These are phyloP conservation scores for Aptenodytes patagonicus DNA, from an alignment of 2,113 vertebrate genomes.

Conservation along the genomic window DNA sequence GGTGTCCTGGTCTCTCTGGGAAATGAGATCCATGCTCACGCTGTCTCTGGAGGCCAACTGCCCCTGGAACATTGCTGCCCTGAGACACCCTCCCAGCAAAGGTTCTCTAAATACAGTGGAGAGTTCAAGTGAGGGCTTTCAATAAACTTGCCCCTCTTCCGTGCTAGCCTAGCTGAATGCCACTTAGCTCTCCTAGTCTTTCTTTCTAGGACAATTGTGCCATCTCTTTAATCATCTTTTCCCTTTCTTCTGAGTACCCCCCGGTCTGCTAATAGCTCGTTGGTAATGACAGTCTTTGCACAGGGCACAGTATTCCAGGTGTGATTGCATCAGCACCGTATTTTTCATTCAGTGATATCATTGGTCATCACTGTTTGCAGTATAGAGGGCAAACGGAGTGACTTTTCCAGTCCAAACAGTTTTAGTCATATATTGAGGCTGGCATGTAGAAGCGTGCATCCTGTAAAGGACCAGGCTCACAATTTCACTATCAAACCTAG, in stretches of 20 bases:
- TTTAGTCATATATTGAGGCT: neutral
- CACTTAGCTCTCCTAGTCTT: neutral
- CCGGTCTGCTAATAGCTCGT: neutral
- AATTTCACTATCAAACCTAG: neutral
- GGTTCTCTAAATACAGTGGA: neutral
- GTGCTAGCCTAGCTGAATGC: neutral
- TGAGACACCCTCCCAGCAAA: neutral
- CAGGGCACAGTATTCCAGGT: neutral
- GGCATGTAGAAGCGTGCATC: neutral
- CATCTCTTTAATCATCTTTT: neutral
- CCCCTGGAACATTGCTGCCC: neutral
- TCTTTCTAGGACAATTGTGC: neutral
- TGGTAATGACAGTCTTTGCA: neutral
- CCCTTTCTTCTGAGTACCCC: neutral
- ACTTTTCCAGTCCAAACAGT: slow-evolving; percentile 1
- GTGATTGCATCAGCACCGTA: neutral
- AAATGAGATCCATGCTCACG: neutral
- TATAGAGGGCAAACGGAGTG: neutral
- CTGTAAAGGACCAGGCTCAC: neutral
- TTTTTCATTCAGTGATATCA: neutral
- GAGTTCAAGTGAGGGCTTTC: neutral
- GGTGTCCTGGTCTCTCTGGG: neutral
- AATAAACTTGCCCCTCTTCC: neutral
- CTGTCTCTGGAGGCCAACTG: neutral
- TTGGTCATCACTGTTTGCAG: neutral